phyloP scores from a whole-genome alignment of 2,113 vertebrate species.

The Phrynocephalus versicolor region DNA sequence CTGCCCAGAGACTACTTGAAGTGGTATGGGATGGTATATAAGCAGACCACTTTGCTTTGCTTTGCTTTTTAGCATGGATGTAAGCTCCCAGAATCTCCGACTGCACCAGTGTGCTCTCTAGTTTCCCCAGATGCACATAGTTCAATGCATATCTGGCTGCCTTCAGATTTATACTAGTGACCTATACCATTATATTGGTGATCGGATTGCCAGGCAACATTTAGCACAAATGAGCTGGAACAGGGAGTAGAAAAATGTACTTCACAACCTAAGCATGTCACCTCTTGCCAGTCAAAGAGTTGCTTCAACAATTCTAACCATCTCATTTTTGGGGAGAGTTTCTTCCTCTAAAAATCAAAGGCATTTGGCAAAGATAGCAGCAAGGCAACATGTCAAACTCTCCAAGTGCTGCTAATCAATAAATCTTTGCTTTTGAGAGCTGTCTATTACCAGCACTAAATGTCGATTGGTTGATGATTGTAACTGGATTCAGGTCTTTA shows the following conservation, averaged over 20 bases:
- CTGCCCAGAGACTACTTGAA: no score
- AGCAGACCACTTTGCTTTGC: no score
- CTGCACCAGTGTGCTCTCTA: neutral
- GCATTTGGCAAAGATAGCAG: neutral
- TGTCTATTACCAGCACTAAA: neutral
- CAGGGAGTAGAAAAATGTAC: neutral
- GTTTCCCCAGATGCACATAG: neutral
- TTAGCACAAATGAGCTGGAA: neutral
- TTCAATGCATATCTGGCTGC: neutral
- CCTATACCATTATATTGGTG: no score
- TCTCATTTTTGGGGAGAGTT: neutral
- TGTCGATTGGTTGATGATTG: neutral
- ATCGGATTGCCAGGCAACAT: neutral
- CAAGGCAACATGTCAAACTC: neutral
- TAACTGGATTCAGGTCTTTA: neutral
- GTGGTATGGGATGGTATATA: no score
- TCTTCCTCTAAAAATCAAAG: neutral
- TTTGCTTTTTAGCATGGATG: no score
- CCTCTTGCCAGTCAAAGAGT: neutral
- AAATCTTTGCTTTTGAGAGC: neutral
- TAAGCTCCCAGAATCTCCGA: neutral
- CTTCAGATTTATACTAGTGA: neutral
- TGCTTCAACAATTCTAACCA: neutral
- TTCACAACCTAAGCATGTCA: neutral
- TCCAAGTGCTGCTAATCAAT: accelerated